Percentiles rank a stretch among this genome's conserved stretches.
These are phyloP conservation scores for Apodemus agrarius DNA, from an alignment of 2,797 vertebrate genomes.

Conservation along the genomic window DNA sequence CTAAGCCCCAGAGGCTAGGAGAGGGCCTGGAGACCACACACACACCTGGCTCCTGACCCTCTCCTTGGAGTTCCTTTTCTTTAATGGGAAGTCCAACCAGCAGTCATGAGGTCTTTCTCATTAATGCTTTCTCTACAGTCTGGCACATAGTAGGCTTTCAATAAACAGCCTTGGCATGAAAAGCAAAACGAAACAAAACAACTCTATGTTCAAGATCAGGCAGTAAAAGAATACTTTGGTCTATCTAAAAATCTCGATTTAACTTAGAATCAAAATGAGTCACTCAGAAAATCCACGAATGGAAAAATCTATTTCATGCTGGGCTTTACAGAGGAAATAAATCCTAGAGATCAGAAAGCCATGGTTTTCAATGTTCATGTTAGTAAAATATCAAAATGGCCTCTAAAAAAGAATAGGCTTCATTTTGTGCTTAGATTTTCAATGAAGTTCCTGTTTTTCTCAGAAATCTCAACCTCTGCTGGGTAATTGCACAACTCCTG, in stretches of 20 bases:
- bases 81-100: background rate
- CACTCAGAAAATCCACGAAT: constrained; percentile 64
- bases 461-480: constrained; percentile 64
- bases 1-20: background rate
- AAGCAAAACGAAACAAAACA: constrained; percentile 2
- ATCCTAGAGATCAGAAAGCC: constrained; percentile 49
- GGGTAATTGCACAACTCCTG: constrained; percentile 69
- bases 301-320: constrained; percentile 69
- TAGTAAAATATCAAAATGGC: constrained; percentile 45
- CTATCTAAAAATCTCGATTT: constrained; percentile 65
- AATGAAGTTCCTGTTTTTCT: constrained; percentile 65
- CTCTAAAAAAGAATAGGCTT: constrained; percentile 13
- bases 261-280: constrained; percentile 66
- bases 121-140: background rate
- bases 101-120: background rate
- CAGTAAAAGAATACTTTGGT: constrained; percentile 46
- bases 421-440: constrained; percentile 57
- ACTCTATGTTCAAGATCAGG: constrained; percentile 58
- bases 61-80: background rate
- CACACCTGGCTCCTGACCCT: background rate
- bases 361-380: constrained; percentile 45
- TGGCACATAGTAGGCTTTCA: constrained; percentile 34
- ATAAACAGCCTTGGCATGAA: background rate
- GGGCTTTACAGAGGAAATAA: constrained; percentile 41
- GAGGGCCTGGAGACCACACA: too few relatives aligned